A percentile compares a stretch with the other conserved stretches of the same genome.
Conservation (phyloP, 2,113 vertebrate genomes). For the Tupaia chinensis region DNA sequence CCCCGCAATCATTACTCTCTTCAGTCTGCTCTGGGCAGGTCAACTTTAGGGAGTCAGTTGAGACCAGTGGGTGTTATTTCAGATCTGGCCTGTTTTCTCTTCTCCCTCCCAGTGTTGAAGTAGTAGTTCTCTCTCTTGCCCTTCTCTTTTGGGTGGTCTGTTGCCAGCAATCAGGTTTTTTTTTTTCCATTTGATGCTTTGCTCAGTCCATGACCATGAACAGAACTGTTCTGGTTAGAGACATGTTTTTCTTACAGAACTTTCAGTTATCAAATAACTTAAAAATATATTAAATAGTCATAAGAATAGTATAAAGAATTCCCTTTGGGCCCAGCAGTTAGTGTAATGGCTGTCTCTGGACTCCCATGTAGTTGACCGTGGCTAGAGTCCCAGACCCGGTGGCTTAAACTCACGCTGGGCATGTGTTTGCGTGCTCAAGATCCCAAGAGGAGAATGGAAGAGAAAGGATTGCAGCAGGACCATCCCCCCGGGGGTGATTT, state of each 20-base stretch:
- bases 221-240: background rate
- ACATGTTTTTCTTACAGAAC: background rate
- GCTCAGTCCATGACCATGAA: background rate
- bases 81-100: background rate
- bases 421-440: no score
- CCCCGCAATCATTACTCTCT: background rate
- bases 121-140: background rate
- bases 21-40: background rate
- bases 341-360: no score
- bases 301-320: background rate
- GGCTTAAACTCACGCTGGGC: no score
- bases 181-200: background rate
- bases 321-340: background rate
- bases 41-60: background rate
- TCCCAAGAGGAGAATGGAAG: no score
- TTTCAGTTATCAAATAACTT: background rate
- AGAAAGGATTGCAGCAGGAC: no score
- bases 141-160: background rate
- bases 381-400: no score
- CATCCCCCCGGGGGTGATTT: no score
- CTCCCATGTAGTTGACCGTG: no score
- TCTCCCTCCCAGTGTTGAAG: background rate
- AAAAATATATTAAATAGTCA: background rate
- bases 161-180: background rate
- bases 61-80: background rate